Conservation (phyloP, 2,797 vertebrate species). For the Huso huso region DNA sequence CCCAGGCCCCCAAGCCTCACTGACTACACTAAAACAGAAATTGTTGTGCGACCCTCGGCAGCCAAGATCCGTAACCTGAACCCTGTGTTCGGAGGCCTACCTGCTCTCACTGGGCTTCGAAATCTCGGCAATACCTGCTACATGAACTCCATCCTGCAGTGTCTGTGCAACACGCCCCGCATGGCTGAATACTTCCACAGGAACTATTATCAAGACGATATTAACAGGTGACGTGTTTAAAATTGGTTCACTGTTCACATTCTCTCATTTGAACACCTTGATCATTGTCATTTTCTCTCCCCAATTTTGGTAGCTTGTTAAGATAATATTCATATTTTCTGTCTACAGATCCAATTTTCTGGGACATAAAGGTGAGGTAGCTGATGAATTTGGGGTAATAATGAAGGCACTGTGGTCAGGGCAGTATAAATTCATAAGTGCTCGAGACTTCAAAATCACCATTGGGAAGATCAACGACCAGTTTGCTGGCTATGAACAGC, state of each 20-base stretch:
- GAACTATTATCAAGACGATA: conserved; percentile 83
- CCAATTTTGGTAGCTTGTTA: no score
- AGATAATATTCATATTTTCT: not conserved
- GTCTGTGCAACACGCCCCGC: conserved; percentile 84
- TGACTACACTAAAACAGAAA: conserved; percentile 79
- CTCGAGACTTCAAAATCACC: conserved; percentile 91
- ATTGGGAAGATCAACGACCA: conserved; percentile 95
- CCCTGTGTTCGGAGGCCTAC: conserved; percentile 81
- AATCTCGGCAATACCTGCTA: conserved; percentile 98
- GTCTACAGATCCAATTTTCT: conserved; percentile 77
- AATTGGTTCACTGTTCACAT: not conserved
- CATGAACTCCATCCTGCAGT: conserved; percentile 97
- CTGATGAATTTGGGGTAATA: conserved; percentile 92
- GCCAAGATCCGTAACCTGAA: conserved; percentile 92
- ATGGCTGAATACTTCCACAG: conserved; percentile 91
- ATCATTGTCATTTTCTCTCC: no score
- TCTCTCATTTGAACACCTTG: no score
- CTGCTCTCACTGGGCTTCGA: conserved; percentile 87
- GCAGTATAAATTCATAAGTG: conserved; percentile 87
- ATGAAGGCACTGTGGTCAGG: conserved; percentile 95
- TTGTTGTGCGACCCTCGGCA: conserved; percentile 75
- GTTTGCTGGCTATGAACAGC: conserved; percentile 86
- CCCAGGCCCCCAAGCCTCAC: conserved; percentile 53
- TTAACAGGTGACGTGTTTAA: conserved; percentile 73
- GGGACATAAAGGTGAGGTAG: conserved; percentile 94